Evolutionary conservation across 2,797 vertebrate species (phyloP).

Genomic region (Synanceia verrucosa): DNA sequence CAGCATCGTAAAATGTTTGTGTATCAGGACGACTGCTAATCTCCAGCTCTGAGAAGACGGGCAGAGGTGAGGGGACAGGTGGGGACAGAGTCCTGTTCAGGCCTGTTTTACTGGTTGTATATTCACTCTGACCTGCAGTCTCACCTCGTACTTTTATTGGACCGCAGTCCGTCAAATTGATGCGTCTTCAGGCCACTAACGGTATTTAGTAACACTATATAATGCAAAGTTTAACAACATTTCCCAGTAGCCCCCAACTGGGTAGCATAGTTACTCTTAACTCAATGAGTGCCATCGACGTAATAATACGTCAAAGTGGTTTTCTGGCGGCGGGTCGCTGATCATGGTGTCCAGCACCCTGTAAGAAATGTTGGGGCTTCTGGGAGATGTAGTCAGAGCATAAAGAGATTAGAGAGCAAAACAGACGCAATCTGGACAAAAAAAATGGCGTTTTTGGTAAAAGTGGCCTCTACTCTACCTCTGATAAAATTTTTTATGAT

Average conservation of each 20-base stretch:
- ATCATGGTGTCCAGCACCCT: no score
- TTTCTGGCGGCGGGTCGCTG: no score
- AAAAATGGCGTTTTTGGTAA: no score
- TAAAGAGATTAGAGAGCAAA: no score
- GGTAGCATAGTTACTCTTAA: not conserved
- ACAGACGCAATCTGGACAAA: no score
- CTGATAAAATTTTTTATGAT: no score
- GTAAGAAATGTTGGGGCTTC: no score
- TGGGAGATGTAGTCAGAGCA: no score
- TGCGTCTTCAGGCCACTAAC: not conserved
- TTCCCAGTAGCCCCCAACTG: no score
- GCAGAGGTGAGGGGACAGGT: slow-evolving; percentile 59
- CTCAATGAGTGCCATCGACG: no score
- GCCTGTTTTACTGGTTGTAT: slow-evolving; percentile 23
- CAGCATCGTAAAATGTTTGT: slow-evolving; percentile 64
- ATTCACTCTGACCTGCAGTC: slow-evolving; percentile 11
- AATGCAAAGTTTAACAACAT: not conserved
- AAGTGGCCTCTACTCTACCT: no score
- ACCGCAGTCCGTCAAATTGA: not conserved
- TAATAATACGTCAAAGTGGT: no score
- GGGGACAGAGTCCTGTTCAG: slow-evolving; percentile 57
- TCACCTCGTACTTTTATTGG: not conserved
- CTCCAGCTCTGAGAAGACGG: slow-evolving; percentile 42
- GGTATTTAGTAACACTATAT: accelerated
- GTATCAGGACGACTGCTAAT: slow-evolving; percentile 64